Evolutionary conservation across 2,113 vertebrate genomes (phyloP).

Genomic region (Mandrillus leucophaeus): DNA sequence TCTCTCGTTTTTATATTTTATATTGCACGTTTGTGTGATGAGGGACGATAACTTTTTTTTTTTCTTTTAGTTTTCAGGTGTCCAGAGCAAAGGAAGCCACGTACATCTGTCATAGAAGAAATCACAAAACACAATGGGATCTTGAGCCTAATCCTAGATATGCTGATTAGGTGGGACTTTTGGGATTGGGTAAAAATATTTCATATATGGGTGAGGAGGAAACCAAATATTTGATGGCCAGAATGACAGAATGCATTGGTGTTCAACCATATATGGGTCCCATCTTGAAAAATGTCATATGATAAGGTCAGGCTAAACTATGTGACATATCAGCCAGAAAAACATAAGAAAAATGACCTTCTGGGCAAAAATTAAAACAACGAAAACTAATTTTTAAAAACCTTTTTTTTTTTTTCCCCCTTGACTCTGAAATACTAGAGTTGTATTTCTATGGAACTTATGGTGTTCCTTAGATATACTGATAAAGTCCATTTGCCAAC

Average conservation of each 20-base stretch:
- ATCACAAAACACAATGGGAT: neutral
- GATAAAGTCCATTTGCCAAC: neutral
- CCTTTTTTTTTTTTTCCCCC: neutral
- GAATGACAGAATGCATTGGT: neutral
- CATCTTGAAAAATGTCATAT: neutral
- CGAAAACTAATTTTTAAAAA: neutral
- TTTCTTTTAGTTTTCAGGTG: neutral
- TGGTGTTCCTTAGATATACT: neutral
- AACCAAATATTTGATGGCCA: neutral
- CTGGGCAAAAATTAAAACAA: neutral
- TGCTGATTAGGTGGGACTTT: neutral
- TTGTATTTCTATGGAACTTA: neutral
- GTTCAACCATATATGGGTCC: neutral
- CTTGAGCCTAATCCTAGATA: neutral
- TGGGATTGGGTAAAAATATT: neutral
- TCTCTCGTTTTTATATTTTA: neutral
- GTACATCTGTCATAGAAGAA: neutral
- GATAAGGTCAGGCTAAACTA: neutral
- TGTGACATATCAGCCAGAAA: neutral
- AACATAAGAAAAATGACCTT: neutral
- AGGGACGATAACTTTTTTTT: neutral
- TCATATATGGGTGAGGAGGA: neutral
- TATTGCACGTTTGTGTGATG: neutral
- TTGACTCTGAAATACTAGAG: neutral
- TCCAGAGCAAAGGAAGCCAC: neutral